phyloP scores from a whole-genome alignment of 2,888 invertebrate species.

The Magallana nippona region DNA sequence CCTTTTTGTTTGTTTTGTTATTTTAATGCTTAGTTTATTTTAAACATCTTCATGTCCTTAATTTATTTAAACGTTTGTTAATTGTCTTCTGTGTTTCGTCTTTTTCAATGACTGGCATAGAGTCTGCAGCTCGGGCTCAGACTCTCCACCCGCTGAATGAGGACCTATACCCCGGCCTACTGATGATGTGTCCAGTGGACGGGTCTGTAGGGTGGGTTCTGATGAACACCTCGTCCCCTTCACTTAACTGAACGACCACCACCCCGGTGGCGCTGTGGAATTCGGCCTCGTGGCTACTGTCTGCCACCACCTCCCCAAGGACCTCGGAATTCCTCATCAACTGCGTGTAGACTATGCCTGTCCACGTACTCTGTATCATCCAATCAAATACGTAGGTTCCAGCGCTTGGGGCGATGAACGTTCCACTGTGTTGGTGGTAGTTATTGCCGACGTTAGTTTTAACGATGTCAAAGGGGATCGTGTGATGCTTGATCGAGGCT shows the following conservation, averaged over 20 bases:
- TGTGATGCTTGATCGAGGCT: too few relatives aligned
- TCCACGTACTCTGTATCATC: conserved; percentile 4
- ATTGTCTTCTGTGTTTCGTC: too few relatives aligned
- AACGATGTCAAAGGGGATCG: background rate
- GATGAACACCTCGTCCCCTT: background rate
- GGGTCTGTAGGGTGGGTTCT: background rate
- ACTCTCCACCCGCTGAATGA: background rate
- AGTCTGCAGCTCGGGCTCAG: background rate
- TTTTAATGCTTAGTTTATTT: too few relatives aligned
- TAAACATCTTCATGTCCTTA: too few relatives aligned
- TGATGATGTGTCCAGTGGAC: background rate
- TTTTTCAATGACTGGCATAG: too few relatives aligned
- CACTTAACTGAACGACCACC: background rate
- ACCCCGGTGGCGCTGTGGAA: background rate
- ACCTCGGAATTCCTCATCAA: conserved; percentile 3
- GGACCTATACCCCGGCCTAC: background rate
- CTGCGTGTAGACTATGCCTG: background rate
- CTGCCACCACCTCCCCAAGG: background rate
- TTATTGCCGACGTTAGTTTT: background rate
- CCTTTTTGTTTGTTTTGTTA: too few relatives aligned
- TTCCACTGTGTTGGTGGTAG: background rate
- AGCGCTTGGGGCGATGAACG: background rate
- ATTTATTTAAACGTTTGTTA: too few relatives aligned
- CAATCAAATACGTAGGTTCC: background rate
- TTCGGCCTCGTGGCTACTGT: background rate